Evolutionary conservation across 2,797 vertebrate genomes (phyloP), one percentile per base, ranked within the genome.

Genomic region (Sebastes diploproa): DNA sequence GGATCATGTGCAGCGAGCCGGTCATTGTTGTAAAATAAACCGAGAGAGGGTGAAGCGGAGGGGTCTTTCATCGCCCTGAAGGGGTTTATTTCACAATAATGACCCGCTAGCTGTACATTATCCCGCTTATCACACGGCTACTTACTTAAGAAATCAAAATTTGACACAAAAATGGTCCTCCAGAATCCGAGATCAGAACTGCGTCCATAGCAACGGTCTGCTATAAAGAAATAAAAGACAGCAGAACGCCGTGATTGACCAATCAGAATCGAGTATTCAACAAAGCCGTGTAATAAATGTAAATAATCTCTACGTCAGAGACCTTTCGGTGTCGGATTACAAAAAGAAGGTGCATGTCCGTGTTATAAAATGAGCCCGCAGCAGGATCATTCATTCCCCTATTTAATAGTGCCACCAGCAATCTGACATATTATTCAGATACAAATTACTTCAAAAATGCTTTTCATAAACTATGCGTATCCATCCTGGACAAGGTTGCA

Each of bases 261-360:
- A 52, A 52, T 52, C 46, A 52, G 46, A 52, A 52, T 52, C 18
- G 18, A 52, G 46, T 52, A 20, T 52, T n/a, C 18, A 52, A 52
- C 46, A 52, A 52, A 52, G 46, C 46, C 2, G 46, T 20, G 46
- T 52, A 52, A 0, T 58, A 27, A 58, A 16, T 58, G 25, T 58
- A 14, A 58, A 13, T 60, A 32, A 62, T 23, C 27, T 63, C 25
- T 38, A 13, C n/a, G 12, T 63, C 61, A 36, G 32, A 63, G 11
- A 2, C 27, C 8, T 61, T 60, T 30, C 4, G 0, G 32, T 1
- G n/a, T 36, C 6, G 1, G n/a, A 63, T 38, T 38, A 23, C 30
- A 34, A 7, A 22, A 36, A 7, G 27, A 60, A 30, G 4, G 52
- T 10, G n/a, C 27, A 30, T 29, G 0, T 32, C 5, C 0, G 6